Conservation (phyloP, 2,797 vertebrate genomes). For the Channa striata region DNA sequence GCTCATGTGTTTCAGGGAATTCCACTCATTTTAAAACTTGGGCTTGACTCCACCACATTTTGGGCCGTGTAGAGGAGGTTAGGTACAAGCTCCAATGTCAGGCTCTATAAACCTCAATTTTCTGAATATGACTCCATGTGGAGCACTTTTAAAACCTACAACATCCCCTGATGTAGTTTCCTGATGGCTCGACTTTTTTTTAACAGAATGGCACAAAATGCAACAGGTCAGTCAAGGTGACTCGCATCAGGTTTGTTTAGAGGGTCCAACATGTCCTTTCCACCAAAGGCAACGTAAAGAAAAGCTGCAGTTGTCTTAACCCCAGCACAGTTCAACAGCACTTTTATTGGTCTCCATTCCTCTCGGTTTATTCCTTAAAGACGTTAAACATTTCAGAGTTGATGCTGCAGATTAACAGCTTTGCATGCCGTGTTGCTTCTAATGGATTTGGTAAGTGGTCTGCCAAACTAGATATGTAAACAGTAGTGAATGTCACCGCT, state of each 20-base stretch:
- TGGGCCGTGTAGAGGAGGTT: conserved; percentile 30
- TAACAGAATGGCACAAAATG: conserved; percentile 6
- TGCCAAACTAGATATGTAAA: conserved; percentile 59
- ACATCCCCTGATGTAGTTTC: neutral
- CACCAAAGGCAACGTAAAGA: conserved; percentile 10
- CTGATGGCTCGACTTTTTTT: conserved; percentile 5
- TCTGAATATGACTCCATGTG: conserved; percentile 40
- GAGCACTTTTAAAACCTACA: neutral
- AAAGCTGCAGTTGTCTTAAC: neutral
- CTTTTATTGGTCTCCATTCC: neutral
- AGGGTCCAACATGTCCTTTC: conserved; percentile 23
- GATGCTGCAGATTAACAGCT: conserved; percentile 46
- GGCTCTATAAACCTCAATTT: conserved; percentile 50
- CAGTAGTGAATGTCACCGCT: conserved; percentile 41
- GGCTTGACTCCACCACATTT: conserved; percentile 20
- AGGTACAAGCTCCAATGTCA: conserved; percentile 44
- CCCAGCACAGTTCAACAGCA: neutral
- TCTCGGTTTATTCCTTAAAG: conserved; percentile 1
- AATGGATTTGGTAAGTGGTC: conserved; percentile 43
- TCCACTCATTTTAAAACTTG: conserved; percentile 38
- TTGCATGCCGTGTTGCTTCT: conserved; percentile 44
- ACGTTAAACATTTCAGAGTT: conserved; percentile 31
- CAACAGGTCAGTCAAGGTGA: conserved; percentile 31
- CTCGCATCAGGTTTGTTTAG: conserved; percentile 1
- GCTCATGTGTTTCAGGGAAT: conserved; percentile 23